Evolutionary conservation across 1,140 invertebrate genomes (phyloP).

Genomic region (Philopotamus ludificatus): DNA sequence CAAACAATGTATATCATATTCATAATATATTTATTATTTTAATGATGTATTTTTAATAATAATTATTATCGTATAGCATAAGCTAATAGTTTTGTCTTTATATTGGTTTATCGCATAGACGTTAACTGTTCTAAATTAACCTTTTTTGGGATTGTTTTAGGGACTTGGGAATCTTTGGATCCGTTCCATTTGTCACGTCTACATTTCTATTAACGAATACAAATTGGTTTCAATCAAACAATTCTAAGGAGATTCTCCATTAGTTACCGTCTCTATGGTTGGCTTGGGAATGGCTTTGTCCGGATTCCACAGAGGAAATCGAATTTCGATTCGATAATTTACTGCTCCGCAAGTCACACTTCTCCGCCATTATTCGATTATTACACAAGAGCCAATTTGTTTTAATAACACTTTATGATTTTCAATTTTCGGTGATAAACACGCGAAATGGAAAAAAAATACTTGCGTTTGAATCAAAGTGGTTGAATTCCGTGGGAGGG

Average conservation of each 20-base stretch:
- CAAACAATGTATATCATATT: too few relatives aligned
- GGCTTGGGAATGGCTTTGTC: conserved; percentile 7
- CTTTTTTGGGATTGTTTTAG: too few relatives aligned
- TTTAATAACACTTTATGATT: neutral
- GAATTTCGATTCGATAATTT: conserved; percentile 22
- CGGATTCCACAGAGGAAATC: neutral
- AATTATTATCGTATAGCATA: too few relatives aligned
- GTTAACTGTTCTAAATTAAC: too few relatives aligned
- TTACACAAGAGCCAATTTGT: neutral
- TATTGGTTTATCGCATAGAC: too few relatives aligned
- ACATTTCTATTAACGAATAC: conserved; percentile 30
- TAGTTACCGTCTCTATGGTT: conserved; percentile 12
- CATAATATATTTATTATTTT: too few relatives aligned
- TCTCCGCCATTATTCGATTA: neutral
- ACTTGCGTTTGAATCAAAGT: too few relatives aligned
- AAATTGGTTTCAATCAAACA: conserved; percentile 30
- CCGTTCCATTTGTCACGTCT: conserved; percentile 25
- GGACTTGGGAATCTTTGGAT: conserved; percentile 11
- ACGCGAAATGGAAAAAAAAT: too few relatives aligned
- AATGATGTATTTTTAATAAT: too few relatives aligned
- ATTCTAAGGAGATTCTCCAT: conserved; percentile 23
- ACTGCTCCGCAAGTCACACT: neutral
- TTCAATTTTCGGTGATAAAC: neutral
- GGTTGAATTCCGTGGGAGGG: too few relatives aligned
- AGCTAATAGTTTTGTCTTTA: too few relatives aligned